Evolutionary conservation across 2,888 invertebrate species (phyloP), one percentile per base, ranked within the genome.

Genomic region (Anthoptus insignis): DNA sequence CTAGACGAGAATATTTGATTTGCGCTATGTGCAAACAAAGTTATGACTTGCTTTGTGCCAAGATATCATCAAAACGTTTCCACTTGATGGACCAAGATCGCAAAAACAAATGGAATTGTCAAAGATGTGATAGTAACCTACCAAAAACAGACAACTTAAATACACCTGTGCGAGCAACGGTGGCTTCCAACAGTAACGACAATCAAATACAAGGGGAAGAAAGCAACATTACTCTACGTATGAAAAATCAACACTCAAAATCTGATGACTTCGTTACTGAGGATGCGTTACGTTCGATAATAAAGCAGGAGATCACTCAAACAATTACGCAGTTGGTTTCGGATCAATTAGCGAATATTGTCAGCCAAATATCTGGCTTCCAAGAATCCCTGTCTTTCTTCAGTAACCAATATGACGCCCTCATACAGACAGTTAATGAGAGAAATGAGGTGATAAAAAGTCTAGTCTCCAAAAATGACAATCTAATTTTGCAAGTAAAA

Each of bases 391-490:
- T 63, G 21, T 34, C 29, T 8, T 63, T 63, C 24, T 47, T 63
- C 22, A 63, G 54, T 47, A 54, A 63, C 6, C 63, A 63, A 34
- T 56, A 63, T 29, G 63, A 63, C 8, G 47, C 39, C 8, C 53
- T 61, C 19, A 47, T 53, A 11, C 53, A 61, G 34, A 16, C 22
- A 5, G 16, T 61, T 13, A 24, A 61, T 13, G 54, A 56, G 39
- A 72, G 70, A 34, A 64, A 50, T 11, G 22, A 58, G 9, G 52
- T 63, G 7, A 73, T 75, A 19, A 54, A 60, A 1, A 19, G 52
- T 9, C 42, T 76, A 8, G 32, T 67, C 14, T 57, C 21, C 3
- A 67, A 74, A 19, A 73, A 75, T 19, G 27, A 32, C 6, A 54
- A 19, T 9, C 47, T 75, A 3, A 56, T 39, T 1, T 37, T 57